Evolutionary conservation across 2,797 vertebrate species (phyloP).

Genomic region (Perodicticus potto): DNA sequence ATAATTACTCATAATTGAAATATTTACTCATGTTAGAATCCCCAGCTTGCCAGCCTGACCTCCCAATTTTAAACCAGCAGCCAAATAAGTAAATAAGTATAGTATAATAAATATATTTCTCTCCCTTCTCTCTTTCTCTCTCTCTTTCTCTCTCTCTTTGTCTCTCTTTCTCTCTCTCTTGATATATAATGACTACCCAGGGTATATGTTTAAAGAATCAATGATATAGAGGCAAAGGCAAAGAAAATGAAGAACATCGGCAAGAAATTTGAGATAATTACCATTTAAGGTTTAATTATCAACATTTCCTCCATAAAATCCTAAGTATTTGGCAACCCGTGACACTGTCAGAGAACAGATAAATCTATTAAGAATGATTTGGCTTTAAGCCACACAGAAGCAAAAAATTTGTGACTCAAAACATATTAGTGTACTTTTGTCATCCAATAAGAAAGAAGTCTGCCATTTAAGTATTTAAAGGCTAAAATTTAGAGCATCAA

Average conservation of each 20-base stretch:
- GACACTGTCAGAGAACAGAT: not conserved
- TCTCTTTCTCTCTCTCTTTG: not conserved
- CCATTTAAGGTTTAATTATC: conserved; percentile 19
- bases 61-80: not conserved
- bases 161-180: not conserved
- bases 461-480: not conserved
- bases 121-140: not conserved
- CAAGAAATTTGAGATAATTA: conserved; percentile 56
- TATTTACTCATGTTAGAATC: not conserved
- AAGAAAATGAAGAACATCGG: not conserved
- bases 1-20: not conserved
- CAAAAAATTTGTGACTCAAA: not conserved
- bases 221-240: not conserved
- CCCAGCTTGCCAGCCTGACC: not conserved
- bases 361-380: not conserved
- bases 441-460: not conserved
- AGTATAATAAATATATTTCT: too few species aligned
- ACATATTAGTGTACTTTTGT: not conserved
- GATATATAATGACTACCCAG: not conserved
- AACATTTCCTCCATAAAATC: not conserved
- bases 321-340: not conserved
- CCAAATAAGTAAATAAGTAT: too few species aligned
- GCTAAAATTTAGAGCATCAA: not conserved
- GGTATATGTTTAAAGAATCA: not conserved
- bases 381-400: not conserved